phyloP scores from a whole-genome alignment of 2,888 invertebrate genomes.

The Odontocolon sp. region DNA sequence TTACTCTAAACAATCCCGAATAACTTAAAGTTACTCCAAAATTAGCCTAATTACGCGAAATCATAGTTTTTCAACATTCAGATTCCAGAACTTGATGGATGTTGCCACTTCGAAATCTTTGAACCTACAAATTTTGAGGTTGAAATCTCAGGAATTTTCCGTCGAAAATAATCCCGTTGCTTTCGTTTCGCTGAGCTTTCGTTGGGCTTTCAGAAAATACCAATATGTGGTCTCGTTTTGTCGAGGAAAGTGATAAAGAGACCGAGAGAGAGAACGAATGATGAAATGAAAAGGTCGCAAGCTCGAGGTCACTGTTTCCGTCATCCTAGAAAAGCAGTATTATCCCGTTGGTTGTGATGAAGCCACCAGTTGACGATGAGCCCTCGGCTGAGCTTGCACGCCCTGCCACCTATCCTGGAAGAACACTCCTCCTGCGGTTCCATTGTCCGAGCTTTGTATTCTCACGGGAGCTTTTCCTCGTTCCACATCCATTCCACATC shows the following conservation, averaged over 20 bases:
- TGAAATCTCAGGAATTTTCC: too few relatives aligned
- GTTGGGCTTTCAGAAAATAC: background rate
- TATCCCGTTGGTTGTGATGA: slow-evolving; percentile 39
- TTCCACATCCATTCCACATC: too few relatives aligned
- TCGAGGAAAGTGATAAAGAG: background rate
- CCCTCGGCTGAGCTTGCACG: background rate
- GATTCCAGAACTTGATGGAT: too few relatives aligned
- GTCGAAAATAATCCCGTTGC: background rate
- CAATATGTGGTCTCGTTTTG: slow-evolving; percentile 6
- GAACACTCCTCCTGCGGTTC: background rate
- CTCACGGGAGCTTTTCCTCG: slow-evolving; percentile 25
- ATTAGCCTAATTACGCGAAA: too few relatives aligned
- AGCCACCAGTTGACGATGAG: background rate
- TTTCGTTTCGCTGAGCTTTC: background rate
- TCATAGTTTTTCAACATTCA: too few relatives aligned
- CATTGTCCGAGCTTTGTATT: slow-evolving; percentile 39
- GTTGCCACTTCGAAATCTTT: too few relatives aligned
- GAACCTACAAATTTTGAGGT: too few relatives aligned
- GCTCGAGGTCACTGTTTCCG: slow-evolving; percentile 14
- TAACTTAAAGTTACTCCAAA: too few relatives aligned
- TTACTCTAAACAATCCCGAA: too few relatives aligned
- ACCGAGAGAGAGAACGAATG: background rate
- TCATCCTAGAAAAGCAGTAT: slow-evolving; percentile 22
- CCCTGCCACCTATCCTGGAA: slow-evolving; percentile 1
- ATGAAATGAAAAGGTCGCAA: slow-evolving; percentile 19